Conservation (phyloP, 1,140 invertebrate genomes). For the Diorhabda elongata region DNA sequence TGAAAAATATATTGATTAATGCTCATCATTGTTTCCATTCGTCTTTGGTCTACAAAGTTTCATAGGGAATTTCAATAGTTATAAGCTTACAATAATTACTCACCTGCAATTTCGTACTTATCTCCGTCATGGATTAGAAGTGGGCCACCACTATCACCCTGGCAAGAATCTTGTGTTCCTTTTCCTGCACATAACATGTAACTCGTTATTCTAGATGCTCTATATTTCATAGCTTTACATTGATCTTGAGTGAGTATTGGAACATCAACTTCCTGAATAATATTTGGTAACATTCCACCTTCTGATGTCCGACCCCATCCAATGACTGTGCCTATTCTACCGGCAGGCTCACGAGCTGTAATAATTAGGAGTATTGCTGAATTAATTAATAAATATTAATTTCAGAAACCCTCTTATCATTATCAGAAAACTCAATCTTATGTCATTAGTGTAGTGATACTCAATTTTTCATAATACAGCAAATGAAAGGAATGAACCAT, state of each 20-base stretch:
- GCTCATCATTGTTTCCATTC: no score
- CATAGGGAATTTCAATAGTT: no score
- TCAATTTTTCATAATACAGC: no score
- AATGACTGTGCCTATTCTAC: conserved; percentile 68
- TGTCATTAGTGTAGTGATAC: no score
- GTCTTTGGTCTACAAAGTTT: no score
- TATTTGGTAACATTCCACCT: conserved; percentile 71
- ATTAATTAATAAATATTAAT: not conserved
- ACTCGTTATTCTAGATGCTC: conserved; percentile 70
- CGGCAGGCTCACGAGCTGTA: conserved; percentile 58
- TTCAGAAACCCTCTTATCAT: no score
- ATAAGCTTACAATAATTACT: conserved; percentile 28
- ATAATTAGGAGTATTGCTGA: not conserved
- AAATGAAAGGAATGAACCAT: no score
- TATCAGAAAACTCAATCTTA: no score
- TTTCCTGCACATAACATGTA: conserved; percentile 79
- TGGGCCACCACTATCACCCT: conserved; percentile 81
- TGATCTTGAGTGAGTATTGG: conserved; percentile 74
- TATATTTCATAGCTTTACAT: conserved; percentile 77
- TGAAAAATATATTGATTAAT: no score
- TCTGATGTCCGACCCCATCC: conserved; percentile 81
- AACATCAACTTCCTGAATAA: conserved; percentile 78
- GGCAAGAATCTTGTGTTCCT: conserved; percentile 77
- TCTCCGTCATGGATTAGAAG: conserved; percentile 66
- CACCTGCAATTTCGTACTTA: conserved; percentile 71